Evolutionary conservation across 1,140 invertebrate species (phyloP).

Genomic region (Lepidostoma basale): DNA sequence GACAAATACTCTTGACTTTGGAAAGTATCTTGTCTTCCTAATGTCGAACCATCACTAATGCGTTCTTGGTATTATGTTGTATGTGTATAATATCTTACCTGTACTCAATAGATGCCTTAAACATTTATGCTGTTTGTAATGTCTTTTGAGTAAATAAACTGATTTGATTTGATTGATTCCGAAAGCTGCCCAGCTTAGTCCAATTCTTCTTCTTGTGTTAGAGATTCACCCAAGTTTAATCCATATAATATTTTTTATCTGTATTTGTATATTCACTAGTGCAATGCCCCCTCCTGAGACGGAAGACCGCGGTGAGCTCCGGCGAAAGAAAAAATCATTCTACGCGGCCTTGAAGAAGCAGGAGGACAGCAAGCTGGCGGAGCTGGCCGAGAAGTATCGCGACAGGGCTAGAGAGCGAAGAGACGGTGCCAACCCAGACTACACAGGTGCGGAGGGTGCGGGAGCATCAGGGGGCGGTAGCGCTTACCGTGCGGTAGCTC

Average conservation of each 20-base stretch:
- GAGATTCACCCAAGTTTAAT: background rate
- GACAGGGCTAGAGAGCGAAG: conserved; percentile 93
- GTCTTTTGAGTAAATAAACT: too few relatives aligned
- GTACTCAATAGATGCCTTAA: too few relatives aligned
- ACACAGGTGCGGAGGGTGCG: conserved; percentile 82
- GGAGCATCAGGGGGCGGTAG: conserved; percentile 86
- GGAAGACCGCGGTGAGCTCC: conserved; percentile 71
- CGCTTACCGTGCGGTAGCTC: conserved; percentile 91
- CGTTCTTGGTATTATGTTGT: too few relatives aligned
- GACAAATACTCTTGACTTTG: too few relatives aligned
- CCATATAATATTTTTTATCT: background rate
- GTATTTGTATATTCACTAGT: conserved; percentile 46
- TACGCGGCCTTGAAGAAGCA: conserved; percentile 95
- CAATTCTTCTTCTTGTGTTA: too few relatives aligned
- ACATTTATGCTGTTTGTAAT: too few relatives aligned
- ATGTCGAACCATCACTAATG: too few relatives aligned
- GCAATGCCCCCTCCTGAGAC: conserved; percentile 55
- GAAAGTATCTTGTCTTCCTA: too few relatives aligned
- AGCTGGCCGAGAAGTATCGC: conserved; percentile 93
- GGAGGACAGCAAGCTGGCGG: conserved; percentile 94
- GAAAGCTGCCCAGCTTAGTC: too few relatives aligned
- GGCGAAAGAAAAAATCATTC: conserved; percentile 87
- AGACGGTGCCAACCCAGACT: conserved; percentile 84
- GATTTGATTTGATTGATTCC: too few relatives aligned
- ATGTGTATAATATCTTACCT: too few relatives aligned